Evolutionary conservation across 2,113 vertebrate species (phyloP).

Genomic region (Coptodon rendalli): DNA sequence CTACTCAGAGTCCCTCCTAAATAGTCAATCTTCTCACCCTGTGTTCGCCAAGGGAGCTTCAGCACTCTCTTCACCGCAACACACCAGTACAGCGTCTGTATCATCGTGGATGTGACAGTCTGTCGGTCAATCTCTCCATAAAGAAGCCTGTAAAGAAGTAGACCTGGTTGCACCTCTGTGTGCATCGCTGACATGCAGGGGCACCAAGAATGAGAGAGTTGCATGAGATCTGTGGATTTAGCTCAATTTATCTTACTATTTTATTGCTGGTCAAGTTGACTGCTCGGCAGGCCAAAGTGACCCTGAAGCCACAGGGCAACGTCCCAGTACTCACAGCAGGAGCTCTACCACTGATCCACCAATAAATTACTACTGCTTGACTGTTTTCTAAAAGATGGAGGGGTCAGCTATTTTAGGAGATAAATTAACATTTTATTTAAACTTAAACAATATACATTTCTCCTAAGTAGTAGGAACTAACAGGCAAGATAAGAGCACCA

Average conservation of each 20-base stretch:
- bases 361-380: neutral
- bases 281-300: neutral
- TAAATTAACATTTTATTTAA: neutral
- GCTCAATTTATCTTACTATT: too few species aligned
- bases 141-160: neutral
- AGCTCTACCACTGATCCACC: neutral
- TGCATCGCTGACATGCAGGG: rapidly evolving
- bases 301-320: neutral
- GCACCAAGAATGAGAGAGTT: neutral
- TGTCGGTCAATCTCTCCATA: rapidly evolving
- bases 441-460: neutral
- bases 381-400: neutral
- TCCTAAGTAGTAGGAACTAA: neutral
- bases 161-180: neutral
- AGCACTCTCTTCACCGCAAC: neutral
- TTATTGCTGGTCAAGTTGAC: neutral
- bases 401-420: neutral
- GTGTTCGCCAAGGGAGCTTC: rapidly evolving
- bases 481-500: neutral
- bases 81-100: rapidly evolving
- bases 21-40: rapidly evolving
- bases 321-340: neutral
- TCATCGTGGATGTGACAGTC: neutral
- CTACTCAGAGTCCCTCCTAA: neutral
- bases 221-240: neutral